phyloP scores from a whole-genome alignment of 2,113 vertebrate species.

The Etheostoma cragini region DNA sequence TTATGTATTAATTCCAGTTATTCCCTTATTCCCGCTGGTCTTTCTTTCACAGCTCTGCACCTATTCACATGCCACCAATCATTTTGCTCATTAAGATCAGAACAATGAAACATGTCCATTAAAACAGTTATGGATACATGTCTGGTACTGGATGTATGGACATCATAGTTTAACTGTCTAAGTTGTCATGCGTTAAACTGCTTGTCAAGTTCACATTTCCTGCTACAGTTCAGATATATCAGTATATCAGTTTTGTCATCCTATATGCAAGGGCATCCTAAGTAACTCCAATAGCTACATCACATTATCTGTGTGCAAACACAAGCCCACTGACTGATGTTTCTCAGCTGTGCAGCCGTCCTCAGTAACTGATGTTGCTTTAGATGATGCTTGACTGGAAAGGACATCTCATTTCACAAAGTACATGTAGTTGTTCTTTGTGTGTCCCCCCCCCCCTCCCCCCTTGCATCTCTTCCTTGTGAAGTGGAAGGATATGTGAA shows the following conservation, averaged over 20 bases:
- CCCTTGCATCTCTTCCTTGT: not conserved
- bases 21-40: not conserved
- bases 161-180: constrained; percentile 1
- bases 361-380: constrained; percentile 7
- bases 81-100: not conserved
- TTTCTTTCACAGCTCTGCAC: not conserved
- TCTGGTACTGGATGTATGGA: not conserved
- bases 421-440: not conserved
- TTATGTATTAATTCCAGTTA: not conserved
- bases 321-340: constrained; percentile 25
- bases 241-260: not conserved
- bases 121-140: not conserved
- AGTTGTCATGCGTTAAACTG: not conserved
- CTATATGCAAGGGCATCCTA: not conserved
- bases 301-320: constrained; percentile 7
- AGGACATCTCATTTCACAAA: constrained; percentile 16
- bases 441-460: not conserved
- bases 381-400: constrained; percentile 11
- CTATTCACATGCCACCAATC: not conserved
- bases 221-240: too few species aligned
- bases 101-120: not conserved
- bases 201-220: constrained; percentile 8
- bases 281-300: constrained; percentile 2
- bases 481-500: not conserved
- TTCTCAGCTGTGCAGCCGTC: constrained; percentile 14